Evolutionary conservation across 2,113 vertebrate genomes (phyloP).

Genomic region (Leptobrachium ailaonicum): DNA sequence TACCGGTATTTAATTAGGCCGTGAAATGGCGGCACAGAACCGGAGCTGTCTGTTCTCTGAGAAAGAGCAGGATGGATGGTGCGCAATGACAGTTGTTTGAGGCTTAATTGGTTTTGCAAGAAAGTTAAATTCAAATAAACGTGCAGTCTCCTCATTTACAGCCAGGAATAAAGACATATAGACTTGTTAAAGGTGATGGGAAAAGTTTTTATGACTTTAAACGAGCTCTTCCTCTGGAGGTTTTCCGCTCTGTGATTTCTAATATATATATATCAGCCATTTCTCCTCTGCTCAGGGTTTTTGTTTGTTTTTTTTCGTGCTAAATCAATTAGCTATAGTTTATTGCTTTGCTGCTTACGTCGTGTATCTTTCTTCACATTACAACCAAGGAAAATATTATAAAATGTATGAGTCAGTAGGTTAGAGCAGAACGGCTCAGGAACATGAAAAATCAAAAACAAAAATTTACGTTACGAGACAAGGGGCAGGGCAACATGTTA

Average conservation of each 20-base stretch:
- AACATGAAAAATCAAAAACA: too few relatives aligned
- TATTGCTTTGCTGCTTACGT: slow-evolving; percentile 46
- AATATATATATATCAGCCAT: slow-evolving; percentile 40
- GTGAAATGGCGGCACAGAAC: slow-evolving; percentile 31
- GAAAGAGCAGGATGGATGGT: neutral
- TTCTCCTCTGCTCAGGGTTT: slow-evolving; percentile 9
- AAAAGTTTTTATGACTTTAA: slow-evolving; percentile 51
- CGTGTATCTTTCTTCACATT: slow-evolving; percentile 38
- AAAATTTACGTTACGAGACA: too few relatives aligned
- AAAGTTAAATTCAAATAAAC: slow-evolving; percentile 7
- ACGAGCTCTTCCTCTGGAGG: slow-evolving; percentile 45
- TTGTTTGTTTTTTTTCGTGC: slow-evolving; percentile 14
- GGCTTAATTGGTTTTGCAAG: neutral
- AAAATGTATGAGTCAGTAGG: slow-evolving; percentile 23
- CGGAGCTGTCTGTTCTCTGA: slow-evolving; percentile 35
- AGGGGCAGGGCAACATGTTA: too few relatives aligned
- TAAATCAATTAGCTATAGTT: slow-evolving; percentile 50
- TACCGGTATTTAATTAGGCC: slow-evolving; percentile 24
- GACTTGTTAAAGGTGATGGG: slow-evolving; percentile 50
- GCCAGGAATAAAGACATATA: slow-evolving; percentile 43
- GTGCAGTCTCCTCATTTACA: neutral
- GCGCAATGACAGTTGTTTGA: neutral
- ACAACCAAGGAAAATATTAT: slow-evolving; percentile 34
- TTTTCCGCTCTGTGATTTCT: slow-evolving; percentile 45
- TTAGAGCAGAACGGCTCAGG: slow-evolving; percentile 1